Base-by-base conservation (phyloP, 2,113 vertebrate species). In the Mirza zaza region DNA sequence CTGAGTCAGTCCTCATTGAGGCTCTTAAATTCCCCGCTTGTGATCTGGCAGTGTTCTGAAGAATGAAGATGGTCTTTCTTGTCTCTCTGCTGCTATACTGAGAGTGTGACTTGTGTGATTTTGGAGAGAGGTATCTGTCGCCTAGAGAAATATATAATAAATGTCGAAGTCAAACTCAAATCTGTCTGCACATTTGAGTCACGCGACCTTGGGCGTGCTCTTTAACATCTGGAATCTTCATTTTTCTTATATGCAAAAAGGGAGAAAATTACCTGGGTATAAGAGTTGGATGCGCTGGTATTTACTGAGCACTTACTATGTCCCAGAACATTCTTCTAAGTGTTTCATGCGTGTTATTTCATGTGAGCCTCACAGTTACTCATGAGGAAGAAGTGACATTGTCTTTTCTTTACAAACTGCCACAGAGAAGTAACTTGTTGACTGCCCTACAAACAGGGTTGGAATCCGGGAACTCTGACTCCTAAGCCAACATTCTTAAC, bases 271-370 rank as follows among this genome's bases (percentile, higher is more conserved):
- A 27, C 21, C 63, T 17, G 23, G 34, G 36, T 25, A 0, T 0
- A 1, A 1, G 25, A n/a, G 8, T 12, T 48, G 88, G 50, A 36
- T 6, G 13, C 1, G 14, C 4, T 12, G 15, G 8, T 15, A 27
- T 84, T 83, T 59, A 57, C 0, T 79, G 83, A 50, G 36, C 8
- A 42, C 8, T 84, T 94, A 57, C 3, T 65, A 29, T 55, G 48
- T 52, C 7, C 34, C 68, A 39, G 25, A 23, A 20, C 25, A 42
- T n/a, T 57, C 15, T 75, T 25, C 67, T 63, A 18, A 57, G 6
- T 23, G 12, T 10, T 82, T 48, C 27, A 9, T 23, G 3, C 34
- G 15, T 17, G 13, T 45, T 36, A 6, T 55, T 48, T 76, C 23
- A 20, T 2, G 0, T 11, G 21, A 76, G 11, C 5, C 8, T 57